Base-by-base conservation (phyloP, 1,140 invertebrate genomes). In the Sarcophaga bullata region DNA sequence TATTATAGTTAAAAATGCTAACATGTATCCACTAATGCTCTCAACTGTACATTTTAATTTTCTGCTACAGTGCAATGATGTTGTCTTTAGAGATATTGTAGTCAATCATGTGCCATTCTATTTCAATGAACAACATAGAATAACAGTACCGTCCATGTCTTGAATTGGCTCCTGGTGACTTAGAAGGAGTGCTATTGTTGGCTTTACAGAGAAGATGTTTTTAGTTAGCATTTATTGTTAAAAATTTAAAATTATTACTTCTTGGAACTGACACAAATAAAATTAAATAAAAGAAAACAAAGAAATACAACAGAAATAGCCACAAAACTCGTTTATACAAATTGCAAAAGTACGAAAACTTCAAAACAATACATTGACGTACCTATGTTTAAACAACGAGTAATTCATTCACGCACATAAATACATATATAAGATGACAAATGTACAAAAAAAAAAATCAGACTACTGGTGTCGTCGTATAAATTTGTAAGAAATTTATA, bases 161-260 rank as follows among this genome's bases (percentile, higher is more conserved):
- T 58, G 54, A n/a, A 58, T 58, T 58, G 54, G 54, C 54, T 58
- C 54, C 54, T 58, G 54, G 54, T 58, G 54, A n/a, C 15, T 58
- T 58, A n/a, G 54, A 58, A 58, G 54, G 6, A 58, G 54, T 58
- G 11, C 13, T 58, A 7, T 13, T n/a, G 13, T 7, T 58, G 13
- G 54, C 54, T 58, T 8, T 58, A n/a, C 54, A 58, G 15, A 6
- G 54, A 58, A n/a, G 54, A 52, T 82, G 62, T 48, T 13, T 49
- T 76, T 48, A 15, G 73, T 49, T 73, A 62, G 82, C 58, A 82
- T 17, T 82, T 82, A 82, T 82, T 80, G 82, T 82, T 82, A 82
- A 82, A 82, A 82, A 82, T 82, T 76, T 82, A 72, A 82, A 82
- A 82, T 80, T 82, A 80, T 82, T 76, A 82, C 80, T 82, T 80